Evolutionary conservation across 1,140 invertebrate species (phyloP), one percentile per base, ranked within the genome.

Genomic region (Druon quercuslanigerum): DNA sequence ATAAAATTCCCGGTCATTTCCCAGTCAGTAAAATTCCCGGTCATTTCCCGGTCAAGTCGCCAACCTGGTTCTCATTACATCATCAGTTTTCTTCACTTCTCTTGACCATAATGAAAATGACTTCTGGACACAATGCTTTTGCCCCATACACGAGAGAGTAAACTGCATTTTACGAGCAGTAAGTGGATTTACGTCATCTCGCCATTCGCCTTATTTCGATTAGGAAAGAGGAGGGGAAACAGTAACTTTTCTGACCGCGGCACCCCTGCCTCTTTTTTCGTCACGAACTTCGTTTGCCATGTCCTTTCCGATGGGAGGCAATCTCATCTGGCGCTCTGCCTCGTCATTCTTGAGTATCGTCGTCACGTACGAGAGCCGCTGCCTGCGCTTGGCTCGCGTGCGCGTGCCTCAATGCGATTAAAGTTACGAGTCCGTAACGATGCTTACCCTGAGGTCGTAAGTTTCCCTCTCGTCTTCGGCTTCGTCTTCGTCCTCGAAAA

Each of bases 401-500:
- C 77, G 79, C 79, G 79, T 82, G 82, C 77, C 83, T 82, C 80
- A 79, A 86, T 83, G 81, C 83, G 84, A 86, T 83, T 85, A 85
- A 82, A 83, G 82, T 84, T 85, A 84, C 82, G 82, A 85, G 80
- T 79, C 81, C 82, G 82, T 85, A 81, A 83, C 83, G 82, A 84
- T 80, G 78, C 79, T 83, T 77, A 78, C 76, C 79, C 76, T 72
- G 72, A 79, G 80, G 73, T 84, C 78, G 79, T 82, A 74, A 80
- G 81, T 80, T 83, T 80, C 80, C 78, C 52, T 74, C 60, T 14
- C 60, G 40, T 76, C 74, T 72, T 46, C 46, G 50, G 17, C 9
- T 12, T 17, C 46, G 51, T 25, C 9, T 12, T 25, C 66, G 11
- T 25, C 20, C 25, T 50, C 51, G 19, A 54, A 33, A 56, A 56